phyloP scores from a whole-genome alignment of 2,888 invertebrate species.

The Catonia carolina region DNA sequence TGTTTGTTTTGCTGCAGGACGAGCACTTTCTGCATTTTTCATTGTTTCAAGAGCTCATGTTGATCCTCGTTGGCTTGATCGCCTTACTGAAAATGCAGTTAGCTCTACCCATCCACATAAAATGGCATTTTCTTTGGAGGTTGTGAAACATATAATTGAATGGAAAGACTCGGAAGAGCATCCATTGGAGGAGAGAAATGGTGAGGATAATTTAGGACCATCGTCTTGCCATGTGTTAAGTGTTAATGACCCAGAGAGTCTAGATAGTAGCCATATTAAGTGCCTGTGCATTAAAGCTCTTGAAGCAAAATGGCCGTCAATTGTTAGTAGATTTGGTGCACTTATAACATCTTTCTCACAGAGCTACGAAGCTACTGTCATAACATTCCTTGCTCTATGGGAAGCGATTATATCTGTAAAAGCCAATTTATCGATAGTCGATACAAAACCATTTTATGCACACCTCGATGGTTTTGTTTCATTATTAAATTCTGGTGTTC shows the following conservation, averaged over 20 bases:
- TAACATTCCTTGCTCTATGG: constrained; percentile 81
- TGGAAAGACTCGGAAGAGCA: constrained; percentile 80
- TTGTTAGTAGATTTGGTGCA: constrained; percentile 58
- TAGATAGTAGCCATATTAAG: constrained; percentile 63
- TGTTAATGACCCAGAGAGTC: constrained; percentile 70
- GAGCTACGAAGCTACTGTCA: constrained; percentile 46
- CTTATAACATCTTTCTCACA: constrained; percentile 45
- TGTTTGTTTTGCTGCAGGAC: constrained; percentile 70
- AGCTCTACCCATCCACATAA: constrained; percentile 50
- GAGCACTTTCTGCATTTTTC: constrained; percentile 74
- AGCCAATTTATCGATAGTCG: constrained; percentile 81
- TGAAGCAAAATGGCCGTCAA: constrained; percentile 75
- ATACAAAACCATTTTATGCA: constrained; percentile 82
- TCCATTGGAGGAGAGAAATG: constrained; percentile 64
- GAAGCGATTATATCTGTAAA: constrained; percentile 85
- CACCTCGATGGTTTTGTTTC: constrained; percentile 75
- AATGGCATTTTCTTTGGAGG: constrained; percentile 75
- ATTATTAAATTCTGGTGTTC: constrained; percentile 61
- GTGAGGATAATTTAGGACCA: constrained; percentile 43
- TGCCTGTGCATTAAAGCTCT: constrained; percentile 77
- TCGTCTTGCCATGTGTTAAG: constrained; percentile 39
- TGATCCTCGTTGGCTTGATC: constrained; percentile 70
- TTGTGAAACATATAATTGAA: constrained; percentile 79
- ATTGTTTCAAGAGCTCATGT: constrained; percentile 76
- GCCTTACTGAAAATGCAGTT: constrained; percentile 58